phyloP scores from a whole-genome alignment of 2,888 invertebrate species.

The Hirudinaria manillensis region DNA sequence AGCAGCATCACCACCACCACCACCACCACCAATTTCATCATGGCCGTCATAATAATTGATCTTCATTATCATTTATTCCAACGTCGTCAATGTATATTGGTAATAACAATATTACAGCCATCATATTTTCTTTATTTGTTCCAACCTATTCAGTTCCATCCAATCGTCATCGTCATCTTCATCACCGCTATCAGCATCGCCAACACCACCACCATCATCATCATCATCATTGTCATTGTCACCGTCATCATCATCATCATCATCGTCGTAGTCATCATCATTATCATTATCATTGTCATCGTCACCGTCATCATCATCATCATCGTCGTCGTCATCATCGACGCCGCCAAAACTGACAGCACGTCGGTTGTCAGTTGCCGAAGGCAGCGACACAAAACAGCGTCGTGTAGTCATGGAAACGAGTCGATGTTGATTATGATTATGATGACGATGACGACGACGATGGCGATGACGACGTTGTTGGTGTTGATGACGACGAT shows the following conservation, averaged over 20 bases:
- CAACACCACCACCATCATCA: background rate
- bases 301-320: constrained; percentile 16
- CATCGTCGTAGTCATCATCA: constrained; percentile 17
- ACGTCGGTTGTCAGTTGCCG: background rate
- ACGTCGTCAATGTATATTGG: too few relatives aligned
- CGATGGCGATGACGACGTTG: background rate
- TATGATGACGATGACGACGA: too few relatives aligned
- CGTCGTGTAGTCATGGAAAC: too few relatives aligned
- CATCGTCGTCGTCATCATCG: constrained; percentile 12
- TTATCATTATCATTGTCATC: constrained; percentile 19
- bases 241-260: constrained; percentile 15
- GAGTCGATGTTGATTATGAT: too few relatives aligned
- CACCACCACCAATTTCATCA: too few relatives aligned
- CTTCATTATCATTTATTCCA: too few relatives aligned
- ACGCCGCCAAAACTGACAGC: background rate
- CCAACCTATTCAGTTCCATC: too few relatives aligned
- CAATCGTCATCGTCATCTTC: background rate
- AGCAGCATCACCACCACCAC: too few relatives aligned
- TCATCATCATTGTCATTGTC: background rate
- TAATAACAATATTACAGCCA: too few relatives aligned
- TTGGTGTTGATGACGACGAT: background rate
- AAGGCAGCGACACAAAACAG: too few relatives aligned
- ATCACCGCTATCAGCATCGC: background rate
- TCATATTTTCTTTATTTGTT: too few relatives aligned
- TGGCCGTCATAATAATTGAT: too few relatives aligned